A percentile compares a stretch with the other conserved stretches of the same genome.
phyloP scores from a whole-genome alignment of 1,140 invertebrate genomes.

The Parapsyche elsis region DNA sequence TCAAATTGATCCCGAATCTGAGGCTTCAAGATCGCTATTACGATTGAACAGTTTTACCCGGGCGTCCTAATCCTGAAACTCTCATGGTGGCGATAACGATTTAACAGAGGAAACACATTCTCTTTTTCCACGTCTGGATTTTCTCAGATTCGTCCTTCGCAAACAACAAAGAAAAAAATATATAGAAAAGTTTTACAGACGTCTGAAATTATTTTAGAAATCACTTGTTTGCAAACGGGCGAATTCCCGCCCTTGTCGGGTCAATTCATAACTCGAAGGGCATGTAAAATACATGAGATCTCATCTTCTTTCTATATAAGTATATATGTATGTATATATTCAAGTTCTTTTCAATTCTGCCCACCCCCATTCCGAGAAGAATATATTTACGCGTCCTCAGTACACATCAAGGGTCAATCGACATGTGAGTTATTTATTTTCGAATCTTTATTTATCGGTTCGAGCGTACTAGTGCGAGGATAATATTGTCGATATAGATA shows the following conservation, averaged over 20 bases:
- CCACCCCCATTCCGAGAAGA: not conserved
- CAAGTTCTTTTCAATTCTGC: not conserved
- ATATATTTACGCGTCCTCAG: not conserved
- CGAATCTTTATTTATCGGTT: not conserved
- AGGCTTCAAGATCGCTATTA: not conserved
- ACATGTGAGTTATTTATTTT: not conserved
- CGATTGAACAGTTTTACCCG: conserved; percentile 4
- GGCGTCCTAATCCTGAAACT: not conserved
- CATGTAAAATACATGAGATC: conserved; percentile 25
- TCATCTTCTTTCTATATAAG: not conserved
- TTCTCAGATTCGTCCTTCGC: not conserved
- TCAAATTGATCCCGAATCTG: not conserved
- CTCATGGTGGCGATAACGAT: not conserved
- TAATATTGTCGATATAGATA: not conserved
- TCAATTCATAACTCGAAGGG: not conserved
- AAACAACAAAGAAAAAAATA: not conserved
- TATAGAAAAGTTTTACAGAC: not conserved
- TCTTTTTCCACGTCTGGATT: not conserved
- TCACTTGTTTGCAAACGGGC: not conserved
- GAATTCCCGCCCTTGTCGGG: not conserved
- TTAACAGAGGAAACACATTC: not conserved
- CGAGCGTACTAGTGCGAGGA: not conserved
- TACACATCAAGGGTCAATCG: not conserved
- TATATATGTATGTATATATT: not conserved
- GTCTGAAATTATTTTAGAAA: conserved; percentile 19